Conservation (phyloP, 1,140 invertebrate genomes). For the Elysia chlorotica region DNA sequence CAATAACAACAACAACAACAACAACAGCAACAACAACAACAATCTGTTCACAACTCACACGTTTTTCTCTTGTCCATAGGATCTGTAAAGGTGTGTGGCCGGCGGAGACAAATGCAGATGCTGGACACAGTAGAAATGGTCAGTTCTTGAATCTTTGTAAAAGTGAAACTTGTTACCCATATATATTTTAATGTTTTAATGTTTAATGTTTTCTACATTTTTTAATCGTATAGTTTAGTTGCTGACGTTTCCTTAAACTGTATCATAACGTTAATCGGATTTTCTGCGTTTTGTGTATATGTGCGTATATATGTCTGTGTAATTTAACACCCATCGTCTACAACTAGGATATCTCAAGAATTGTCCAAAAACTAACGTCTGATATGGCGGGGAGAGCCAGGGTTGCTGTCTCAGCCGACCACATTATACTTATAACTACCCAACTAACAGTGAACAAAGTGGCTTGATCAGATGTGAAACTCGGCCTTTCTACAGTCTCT, state of each 20-base stretch:
- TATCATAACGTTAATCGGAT: neutral
- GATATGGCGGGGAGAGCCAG: no score
- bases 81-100: neutral
- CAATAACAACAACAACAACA: no score
- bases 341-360: no score
- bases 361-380: no score
- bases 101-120: constrained; percentile 5
- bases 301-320: neutral
- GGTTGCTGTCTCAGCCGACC: neutral
- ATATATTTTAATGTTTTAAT: neutral
- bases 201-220: neutral
- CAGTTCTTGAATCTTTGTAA: neutral
- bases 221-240: neutral
- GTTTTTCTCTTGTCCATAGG: no score
- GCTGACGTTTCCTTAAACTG: neutral
- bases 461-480: neutral
- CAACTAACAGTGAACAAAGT: neutral
- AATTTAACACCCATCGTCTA: neutral
- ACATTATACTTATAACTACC: neutral
- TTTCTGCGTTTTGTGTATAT: neutral
- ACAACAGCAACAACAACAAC: no score
- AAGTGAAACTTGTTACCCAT: neutral
- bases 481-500: neutral
- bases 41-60: no score
- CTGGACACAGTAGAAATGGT: constrained; percentile 12